Conservation (phyloP, 2,797 vertebrate species). For the Sphenodon punctatus region DNA sequence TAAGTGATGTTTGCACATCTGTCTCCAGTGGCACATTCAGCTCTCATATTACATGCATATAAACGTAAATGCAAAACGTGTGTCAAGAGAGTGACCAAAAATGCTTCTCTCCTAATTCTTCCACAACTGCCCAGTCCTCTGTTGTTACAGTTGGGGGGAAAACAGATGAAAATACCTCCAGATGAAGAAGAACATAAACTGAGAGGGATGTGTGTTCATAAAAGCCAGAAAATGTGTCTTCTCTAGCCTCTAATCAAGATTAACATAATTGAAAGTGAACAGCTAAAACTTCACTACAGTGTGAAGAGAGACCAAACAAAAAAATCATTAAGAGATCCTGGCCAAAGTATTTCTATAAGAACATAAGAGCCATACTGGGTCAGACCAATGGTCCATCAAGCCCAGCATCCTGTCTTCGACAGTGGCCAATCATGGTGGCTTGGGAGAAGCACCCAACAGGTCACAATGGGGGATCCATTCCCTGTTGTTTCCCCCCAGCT, state of each 20-base stretch:
- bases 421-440: too few relatives aligned
- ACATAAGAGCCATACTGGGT: too few relatives aligned
- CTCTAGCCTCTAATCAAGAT: background rate
- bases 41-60: conserved; percentile 40
- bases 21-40: conserved; percentile 34
- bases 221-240: background rate
- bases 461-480: too few relatives aligned
- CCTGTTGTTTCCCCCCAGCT: too few relatives aligned
- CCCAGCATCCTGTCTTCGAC: too few relatives aligned
- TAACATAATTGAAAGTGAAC: background rate
- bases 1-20: conserved; percentile 5
- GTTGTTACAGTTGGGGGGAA: too few relatives aligned
- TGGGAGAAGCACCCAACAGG: too few relatives aligned
- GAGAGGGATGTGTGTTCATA: fast-evolving
- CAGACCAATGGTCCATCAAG: too few relatives aligned
- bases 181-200: background rate
- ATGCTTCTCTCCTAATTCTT: conserved; percentile 6
- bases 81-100: conserved; percentile 2
- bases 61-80: conserved; percentile 25
- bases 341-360: background rate
- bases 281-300: conserved; percentile 1
- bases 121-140: too few relatives aligned
- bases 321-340: background rate
- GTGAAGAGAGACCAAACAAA: background rate
- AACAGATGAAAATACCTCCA: background rate